These are phyloP conservation scores for Hemistola chrysoprasaria DNA, from an alignment of 2,888 invertebrate genomes.

Conservation along the genomic window DNA sequence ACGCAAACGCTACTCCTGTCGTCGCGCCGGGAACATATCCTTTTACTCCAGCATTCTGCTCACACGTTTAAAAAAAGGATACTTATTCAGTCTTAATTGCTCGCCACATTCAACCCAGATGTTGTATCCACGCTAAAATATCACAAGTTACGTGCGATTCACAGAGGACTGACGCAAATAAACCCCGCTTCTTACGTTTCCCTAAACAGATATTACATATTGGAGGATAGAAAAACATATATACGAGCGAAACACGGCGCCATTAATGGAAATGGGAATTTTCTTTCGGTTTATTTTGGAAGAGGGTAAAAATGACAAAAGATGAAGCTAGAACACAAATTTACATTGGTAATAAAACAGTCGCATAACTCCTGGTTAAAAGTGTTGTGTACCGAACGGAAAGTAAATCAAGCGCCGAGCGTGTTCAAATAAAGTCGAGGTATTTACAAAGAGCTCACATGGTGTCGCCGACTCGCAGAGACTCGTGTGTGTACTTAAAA, in stretches of 20 bases:
- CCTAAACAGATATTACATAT: conserved; percentile 23
- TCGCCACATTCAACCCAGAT: conserved; percentile 15
- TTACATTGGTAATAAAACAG: conserved; percentile 39
- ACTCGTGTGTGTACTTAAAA: conserved; percentile 53
- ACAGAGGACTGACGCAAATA: conserved; percentile 17
- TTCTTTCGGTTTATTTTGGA: conserved; percentile 17
- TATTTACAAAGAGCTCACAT: conserved; percentile 58
- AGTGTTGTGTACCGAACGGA: conserved; percentile 40
- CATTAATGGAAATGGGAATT: conserved; percentile 20
- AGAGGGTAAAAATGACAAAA: conserved; percentile 23
- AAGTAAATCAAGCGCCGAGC: conserved; percentile 48
- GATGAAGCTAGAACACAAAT: conserved; percentile 29
- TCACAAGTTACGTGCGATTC: conserved; percentile 6
- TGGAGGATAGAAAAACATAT: conserved; percentile 14
- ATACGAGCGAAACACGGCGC: conserved; percentile 13
- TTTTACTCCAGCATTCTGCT: conserved; percentile 17
- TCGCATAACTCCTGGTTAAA: conserved; percentile 37
- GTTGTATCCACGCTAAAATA: conserved; percentile 9
- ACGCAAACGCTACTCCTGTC: conserved; percentile 29
- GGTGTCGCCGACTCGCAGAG: conserved; percentile 51
- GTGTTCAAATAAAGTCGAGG: conserved; percentile 51
- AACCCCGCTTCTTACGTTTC: conserved; percentile 14
- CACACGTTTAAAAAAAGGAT: conserved; percentile 12
- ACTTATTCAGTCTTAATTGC: conserved; percentile 21
- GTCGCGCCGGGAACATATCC: conserved; percentile 27